Conservation (phyloP, 2,113 vertebrate species). For the Formicarius rufipectus region DNA sequence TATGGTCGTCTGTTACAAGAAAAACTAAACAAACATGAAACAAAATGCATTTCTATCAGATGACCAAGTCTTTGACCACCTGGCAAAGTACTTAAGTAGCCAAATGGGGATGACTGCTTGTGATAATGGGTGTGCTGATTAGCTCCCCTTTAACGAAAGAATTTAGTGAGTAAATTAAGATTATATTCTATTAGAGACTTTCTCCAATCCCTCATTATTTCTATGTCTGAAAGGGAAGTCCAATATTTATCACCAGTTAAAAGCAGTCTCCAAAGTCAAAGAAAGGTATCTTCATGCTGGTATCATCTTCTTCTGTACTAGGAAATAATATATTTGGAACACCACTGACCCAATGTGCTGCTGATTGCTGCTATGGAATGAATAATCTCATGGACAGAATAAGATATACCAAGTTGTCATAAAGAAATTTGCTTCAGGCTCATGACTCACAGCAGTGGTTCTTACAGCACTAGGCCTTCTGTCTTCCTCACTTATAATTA, state of each 20-base stretch:
- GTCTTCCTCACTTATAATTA: slow-evolving; percentile 45
- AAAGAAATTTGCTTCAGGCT: neutral
- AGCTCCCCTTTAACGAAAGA: neutral
- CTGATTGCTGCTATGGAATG: neutral
- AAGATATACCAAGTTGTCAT: neutral
- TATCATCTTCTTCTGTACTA: neutral
- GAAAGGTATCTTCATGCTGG: neutral
- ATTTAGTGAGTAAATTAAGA: neutral
- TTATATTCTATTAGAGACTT: neutral
- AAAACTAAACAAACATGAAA: rapidly evolving
- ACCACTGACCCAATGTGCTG: neutral
- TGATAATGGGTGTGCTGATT: neutral
- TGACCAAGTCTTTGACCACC: neutral
- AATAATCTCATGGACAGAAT: neutral
- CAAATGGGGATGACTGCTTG: neutral
- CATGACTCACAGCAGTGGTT: slow-evolving; percentile 1
- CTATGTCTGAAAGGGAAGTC: neutral
- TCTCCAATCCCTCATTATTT: neutral
- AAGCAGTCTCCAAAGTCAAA: neutral
- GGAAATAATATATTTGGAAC: neutral
- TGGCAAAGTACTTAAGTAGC: neutral
- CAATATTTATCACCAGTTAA: neutral
- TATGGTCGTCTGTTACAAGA: neutral
- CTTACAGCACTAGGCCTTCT: slow-evolving; percentile 36
- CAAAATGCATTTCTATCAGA: neutral